Evolutionary conservation across 2,888 invertebrate species (phyloP).

Genomic region (Tridacna gigas): DNA sequence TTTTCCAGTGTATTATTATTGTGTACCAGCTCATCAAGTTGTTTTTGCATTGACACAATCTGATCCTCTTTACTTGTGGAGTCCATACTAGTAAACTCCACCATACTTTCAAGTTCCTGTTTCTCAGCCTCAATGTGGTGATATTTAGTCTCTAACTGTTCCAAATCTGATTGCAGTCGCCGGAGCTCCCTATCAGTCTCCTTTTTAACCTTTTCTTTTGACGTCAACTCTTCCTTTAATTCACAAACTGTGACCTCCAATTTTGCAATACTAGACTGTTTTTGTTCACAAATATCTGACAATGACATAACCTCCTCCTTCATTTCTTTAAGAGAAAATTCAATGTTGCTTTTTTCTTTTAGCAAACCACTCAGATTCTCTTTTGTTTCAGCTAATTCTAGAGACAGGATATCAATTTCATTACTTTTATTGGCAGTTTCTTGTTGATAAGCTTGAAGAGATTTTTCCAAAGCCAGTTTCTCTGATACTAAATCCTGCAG

Average conservation of each 20-base stretch:
- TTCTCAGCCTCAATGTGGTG: slow-evolving; percentile 52
- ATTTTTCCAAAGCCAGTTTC: slow-evolving; percentile 25
- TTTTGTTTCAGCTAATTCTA: slow-evolving; percentile 56
- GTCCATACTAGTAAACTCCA: slow-evolving; percentile 57
- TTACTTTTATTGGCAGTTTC: slow-evolving; percentile 41
- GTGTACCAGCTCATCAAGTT: slow-evolving; percentile 14
- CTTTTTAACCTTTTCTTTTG: slow-evolving; percentile 31
- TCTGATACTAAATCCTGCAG: not conserved
- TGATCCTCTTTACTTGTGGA: slow-evolving; percentile 52
- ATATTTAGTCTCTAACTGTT: slow-evolving; percentile 39
- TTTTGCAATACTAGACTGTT: slow-evolving; percentile 55
- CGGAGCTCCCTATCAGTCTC: slow-evolving; percentile 38
- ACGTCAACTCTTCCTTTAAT: slow-evolving; percentile 49
- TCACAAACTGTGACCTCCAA: slow-evolving; percentile 42
- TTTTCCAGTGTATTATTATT: not conserved
- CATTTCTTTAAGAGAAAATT: slow-evolving; percentile 20
- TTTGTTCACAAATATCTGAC: slow-evolving; percentile 28
- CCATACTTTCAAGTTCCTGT: slow-evolving; percentile 61
- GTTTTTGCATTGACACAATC: slow-evolving; percentile 10
- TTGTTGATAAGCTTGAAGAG: slow-evolving; percentile 9
- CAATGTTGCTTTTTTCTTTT: slow-evolving; percentile 38
- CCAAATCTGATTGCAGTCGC: slow-evolving; percentile 40
- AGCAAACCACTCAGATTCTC: slow-evolving; percentile 29
- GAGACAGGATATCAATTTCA: slow-evolving; percentile 54
- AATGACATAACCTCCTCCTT: not conserved